These are phyloP conservation scores for Rhynchotus rufescens DNA, from an alignment of 2,797 vertebrate genomes.

Conservation along the genomic window DNA sequence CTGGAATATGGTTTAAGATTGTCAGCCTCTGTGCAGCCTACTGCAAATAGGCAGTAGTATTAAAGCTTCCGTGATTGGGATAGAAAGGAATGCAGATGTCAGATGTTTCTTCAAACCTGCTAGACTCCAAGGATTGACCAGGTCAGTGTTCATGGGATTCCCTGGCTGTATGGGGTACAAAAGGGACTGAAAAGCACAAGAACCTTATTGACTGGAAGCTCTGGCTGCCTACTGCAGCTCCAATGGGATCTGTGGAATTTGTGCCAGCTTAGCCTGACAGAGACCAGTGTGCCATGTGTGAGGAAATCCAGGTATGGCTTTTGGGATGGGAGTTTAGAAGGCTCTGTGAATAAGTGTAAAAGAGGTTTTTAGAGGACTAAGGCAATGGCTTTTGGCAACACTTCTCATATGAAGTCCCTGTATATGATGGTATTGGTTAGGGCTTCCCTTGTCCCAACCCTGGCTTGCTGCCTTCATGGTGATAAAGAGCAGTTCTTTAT, in stretches of 20 bases:
- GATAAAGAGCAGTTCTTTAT: not conserved
- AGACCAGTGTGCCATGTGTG: rapidly evolving
- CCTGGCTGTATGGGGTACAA: not conserved
- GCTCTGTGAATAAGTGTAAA: not conserved
- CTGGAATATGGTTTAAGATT: not conserved
- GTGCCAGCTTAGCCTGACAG: rapidly evolving
- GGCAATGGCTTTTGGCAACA: not conserved
- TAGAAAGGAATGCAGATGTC: not conserved
- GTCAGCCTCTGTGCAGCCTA: too few relatives aligned
- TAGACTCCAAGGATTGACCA: not conserved
- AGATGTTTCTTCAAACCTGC: not conserved
- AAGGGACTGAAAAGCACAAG: not conserved
- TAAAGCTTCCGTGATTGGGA: not conserved
- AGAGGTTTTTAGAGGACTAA: not conserved
- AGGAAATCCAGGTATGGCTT: rapidly evolving
- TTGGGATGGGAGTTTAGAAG: not conserved
- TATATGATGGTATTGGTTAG: not conserved
- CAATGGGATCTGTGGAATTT: not conserved
- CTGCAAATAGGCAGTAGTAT: not conserved
- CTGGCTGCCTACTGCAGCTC: not conserved
- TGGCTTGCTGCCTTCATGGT: not conserved
- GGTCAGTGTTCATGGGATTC: rapidly evolving
- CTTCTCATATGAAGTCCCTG: too few relatives aligned
- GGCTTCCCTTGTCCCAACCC: too few relatives aligned
- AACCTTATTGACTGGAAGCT: not conserved